phyloP scores from a whole-genome alignment of 2,888 invertebrate species.

The Coelopa pilipes region DNA sequence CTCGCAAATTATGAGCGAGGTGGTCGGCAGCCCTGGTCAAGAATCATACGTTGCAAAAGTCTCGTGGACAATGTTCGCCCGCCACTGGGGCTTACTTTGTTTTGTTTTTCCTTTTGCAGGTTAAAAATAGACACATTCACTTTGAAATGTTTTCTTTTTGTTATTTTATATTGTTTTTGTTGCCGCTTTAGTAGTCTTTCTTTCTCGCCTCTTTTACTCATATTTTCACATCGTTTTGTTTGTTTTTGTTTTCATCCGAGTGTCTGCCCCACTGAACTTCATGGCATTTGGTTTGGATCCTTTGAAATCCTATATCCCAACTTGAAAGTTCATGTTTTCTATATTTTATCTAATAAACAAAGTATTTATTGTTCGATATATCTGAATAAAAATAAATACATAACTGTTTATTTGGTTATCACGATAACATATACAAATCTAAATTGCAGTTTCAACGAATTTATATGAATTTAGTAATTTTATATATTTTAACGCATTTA shows the following conservation, averaged over 20 bases:
- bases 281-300: not conserved
- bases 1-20: too few relatives aligned
- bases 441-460: not conserved
- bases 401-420: too few relatives aligned
- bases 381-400: too few relatives aligned
- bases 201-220: not conserved
- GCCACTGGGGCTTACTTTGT: not conserved
- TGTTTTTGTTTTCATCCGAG: not conserved
- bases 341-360: too few relatives aligned
- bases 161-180: slow-evolving; percentile 3
- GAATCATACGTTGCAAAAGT: not conserved
- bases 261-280: not conserved
- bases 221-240: not conserved
- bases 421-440: not conserved
- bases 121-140: slow-evolving; percentile 1
- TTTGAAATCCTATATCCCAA: too few relatives aligned
- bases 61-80: not conserved
- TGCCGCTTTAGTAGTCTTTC: not conserved
- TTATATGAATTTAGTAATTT: not conserved
- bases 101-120: not conserved
- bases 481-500: slow-evolving; percentile 4
- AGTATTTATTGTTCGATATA: too few relatives aligned
- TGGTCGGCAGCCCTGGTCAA: too few relatives aligned
- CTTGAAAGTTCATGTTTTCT: too few relatives aligned
- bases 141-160: slow-evolving; percentile 13